These are phyloP conservation scores for Phrynosoma blainvillii DNA, from an alignment of 2,113 vertebrate genomes.

Conservation along the genomic window DNA sequence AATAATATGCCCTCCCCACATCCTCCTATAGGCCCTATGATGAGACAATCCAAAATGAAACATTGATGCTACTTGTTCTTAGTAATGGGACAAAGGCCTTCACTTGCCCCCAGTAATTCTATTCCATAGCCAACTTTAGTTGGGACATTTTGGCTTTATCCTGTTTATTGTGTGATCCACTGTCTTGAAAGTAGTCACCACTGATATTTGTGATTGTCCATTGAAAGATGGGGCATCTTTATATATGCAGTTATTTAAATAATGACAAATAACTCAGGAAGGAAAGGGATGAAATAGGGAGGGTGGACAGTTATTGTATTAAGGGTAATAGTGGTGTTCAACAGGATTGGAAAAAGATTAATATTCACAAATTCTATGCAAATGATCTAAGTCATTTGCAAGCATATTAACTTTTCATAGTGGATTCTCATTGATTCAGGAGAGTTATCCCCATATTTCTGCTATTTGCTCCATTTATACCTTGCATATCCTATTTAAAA, in stretches of 20 bases:
- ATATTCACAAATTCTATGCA: neutral
- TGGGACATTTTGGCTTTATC: neutral
- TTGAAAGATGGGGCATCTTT: neutral
- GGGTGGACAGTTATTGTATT: neutral
- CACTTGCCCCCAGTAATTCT: too few relatives aligned
- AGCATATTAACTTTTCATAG: neutral
- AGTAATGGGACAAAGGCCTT: too few relatives aligned
- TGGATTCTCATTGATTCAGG: neutral
- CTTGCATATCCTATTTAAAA: slow-evolving; percentile 26
- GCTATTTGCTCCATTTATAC: slow-evolving; percentile 1
- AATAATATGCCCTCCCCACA: too few relatives aligned
- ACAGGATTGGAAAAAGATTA: neutral
- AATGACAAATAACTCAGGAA: neutral
- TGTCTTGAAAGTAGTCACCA: neutral
- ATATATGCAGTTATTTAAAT: neutral
- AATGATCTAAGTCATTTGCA: neutral
- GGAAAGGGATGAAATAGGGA: neutral
- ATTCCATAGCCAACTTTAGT: too few relatives aligned
- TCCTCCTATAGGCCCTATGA: too few relatives aligned
- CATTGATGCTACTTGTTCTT: too few relatives aligned
- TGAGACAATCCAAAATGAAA: too few relatives aligned
- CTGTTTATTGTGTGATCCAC: neutral
- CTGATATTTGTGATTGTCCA: too few relatives aligned
- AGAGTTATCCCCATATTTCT: neutral
- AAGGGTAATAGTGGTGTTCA: neutral